Conservation (phyloP, 2,888 invertebrate species). For the Leptinotarsa juncta region DNA sequence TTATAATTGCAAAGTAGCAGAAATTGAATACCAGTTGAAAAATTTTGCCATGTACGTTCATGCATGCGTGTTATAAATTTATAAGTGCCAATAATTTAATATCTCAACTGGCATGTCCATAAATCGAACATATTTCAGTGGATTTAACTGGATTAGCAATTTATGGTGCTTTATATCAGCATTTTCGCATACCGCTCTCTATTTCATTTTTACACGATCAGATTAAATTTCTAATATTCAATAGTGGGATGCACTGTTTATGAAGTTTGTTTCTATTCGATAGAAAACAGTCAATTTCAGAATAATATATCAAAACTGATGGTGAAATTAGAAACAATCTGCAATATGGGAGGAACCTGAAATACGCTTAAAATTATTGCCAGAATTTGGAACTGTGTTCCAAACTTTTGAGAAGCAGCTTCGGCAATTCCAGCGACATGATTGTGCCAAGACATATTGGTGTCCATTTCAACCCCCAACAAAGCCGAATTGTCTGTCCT, state of each 20-base stretch:
- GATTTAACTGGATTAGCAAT: constrained; percentile 40
- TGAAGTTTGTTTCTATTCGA: background rate
- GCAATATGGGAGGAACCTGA: no score
- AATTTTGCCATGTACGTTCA: constrained; percentile 7
- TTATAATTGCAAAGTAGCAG: constrained; percentile 31
- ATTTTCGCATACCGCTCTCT: constrained; percentile 42
- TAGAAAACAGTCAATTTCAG: background rate
- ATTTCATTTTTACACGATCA: constrained; percentile 31
- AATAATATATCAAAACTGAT: background rate
- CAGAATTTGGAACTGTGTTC: no score
- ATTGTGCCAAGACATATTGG: no score
- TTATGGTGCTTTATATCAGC: constrained; percentile 45
- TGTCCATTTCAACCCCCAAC: no score
- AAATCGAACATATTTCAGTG: constrained; percentile 37
- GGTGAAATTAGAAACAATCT: background rate
- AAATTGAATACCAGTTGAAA: constrained; percentile 7
- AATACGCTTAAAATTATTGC: no score
- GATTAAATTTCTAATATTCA: constrained; percentile 35
- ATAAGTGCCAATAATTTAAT: constrained; percentile 43
- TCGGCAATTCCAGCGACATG: no score
- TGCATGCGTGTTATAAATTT: constrained; percentile 8
- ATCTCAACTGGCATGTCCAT: constrained; percentile 30
- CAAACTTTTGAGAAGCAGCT: no score
- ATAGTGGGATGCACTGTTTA: constrained; percentile 29
- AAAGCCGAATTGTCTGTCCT: no score